Percentiles rank a stretch among this genome's conserved stretches.
Evolutionary conservation across 2,113 vertebrate genomes (phyloP).

Genomic region (Varanus komodoensis): DNA sequence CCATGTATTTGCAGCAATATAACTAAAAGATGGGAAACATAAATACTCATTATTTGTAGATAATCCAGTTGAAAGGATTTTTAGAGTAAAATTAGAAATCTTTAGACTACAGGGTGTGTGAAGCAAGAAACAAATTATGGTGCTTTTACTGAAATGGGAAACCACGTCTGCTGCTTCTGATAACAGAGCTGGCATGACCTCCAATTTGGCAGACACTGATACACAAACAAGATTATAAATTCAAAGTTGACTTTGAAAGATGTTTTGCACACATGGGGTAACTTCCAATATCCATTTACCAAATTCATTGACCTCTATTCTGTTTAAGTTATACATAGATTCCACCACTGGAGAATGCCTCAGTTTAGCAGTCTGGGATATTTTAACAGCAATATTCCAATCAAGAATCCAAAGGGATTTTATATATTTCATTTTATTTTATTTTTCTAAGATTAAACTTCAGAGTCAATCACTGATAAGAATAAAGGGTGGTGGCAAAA

Average conservation of each 20-base stretch:
- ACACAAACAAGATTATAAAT: not conserved
- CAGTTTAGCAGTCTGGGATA: not conserved
- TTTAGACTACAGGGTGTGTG: not conserved
- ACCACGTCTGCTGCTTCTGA: not conserved
- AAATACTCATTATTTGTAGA: not conserved
- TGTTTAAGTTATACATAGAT: not conserved
- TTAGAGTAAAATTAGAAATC: not conserved
- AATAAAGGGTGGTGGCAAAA: not conserved
- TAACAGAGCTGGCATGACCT: not conserved
- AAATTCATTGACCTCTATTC: not conserved
- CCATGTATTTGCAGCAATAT: not conserved
- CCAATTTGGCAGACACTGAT: not conserved
- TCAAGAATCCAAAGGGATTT: not conserved
- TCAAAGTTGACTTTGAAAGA: slow-evolving; percentile 16
- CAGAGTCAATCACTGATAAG: fast-evolving
- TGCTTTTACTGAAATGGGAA: slow-evolving; percentile 2
- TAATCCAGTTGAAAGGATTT: not conserved
- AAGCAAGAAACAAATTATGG: slow-evolving; percentile 29
- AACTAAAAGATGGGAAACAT: not conserved
- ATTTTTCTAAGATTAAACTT: not conserved
- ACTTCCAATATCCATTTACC: not conserved
- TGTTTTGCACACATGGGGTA: fast-evolving
- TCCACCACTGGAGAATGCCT: not conserved
- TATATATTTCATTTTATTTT: not conserved
- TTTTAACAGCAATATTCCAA: not conserved